Evolutionary conservation across 2,113 vertebrate genomes (phyloP), one percentile per base, ranked within the genome.

Genomic region (Oryctolagus cuniculus): DNA sequence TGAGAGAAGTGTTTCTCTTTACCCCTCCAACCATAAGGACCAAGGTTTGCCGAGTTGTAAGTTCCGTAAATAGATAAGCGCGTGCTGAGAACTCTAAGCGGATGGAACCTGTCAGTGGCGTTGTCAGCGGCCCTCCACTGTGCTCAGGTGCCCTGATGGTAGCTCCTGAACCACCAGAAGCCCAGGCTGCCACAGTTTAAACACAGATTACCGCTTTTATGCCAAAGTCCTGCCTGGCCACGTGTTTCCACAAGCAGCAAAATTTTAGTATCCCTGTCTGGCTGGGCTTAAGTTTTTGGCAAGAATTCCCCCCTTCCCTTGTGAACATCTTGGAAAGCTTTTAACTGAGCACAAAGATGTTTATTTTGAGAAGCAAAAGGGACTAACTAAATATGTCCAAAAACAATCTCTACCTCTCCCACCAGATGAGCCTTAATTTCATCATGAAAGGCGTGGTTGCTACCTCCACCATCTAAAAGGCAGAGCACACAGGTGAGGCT

Each of bases 281-380:
- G 91, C 96, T 97, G 93, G 94, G 96, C 90, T 95, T 93, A 91
- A 95, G 94, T 79, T 97, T 97, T 94, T 97, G 94, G 95, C 96
- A 95, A 96, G 95, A 97, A 82, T 96, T 84, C 73, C 73, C 84
- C 44, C 61, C 90, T 94, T 97, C 94, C 94, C 96, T 97, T 93
- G 87, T 94, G 97, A 97, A 96, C 90, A 96, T 97, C 96, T 97
- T 97, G 97, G 96, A 97, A 97, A 96, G 97, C 96, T 96, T 96
- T 97, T 97, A 90, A 94, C 97, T 93, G 87, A 95, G 95, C 94
- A 96, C 95, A 97, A 94, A 97, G 92, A 97, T 97, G 94, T 96
- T 97, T 97, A 97, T 97, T 97, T 97, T 97, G 97, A 97, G 96
- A 96, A 95, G 96, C 96, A 96, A 96, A 97, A 93, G 77, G 87